Conservation (phyloP, 1,140 invertebrate species). For the Sycophila sp. region DNA sequence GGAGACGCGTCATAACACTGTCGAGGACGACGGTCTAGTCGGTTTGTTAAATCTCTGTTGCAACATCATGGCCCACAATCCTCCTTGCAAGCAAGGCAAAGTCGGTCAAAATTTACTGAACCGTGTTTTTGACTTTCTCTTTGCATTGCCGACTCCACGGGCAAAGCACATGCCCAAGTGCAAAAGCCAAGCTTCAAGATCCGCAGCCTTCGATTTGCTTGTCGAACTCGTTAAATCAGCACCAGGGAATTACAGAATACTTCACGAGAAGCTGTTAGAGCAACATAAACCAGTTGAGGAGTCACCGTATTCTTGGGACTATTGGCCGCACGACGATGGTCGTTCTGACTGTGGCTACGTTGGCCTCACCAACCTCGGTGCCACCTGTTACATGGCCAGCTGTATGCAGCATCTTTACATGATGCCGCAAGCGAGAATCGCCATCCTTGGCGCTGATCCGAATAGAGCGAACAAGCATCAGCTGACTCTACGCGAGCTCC, state of each 20-base stretch:
- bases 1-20: conserved; percentile 81
- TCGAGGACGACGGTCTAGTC: conserved; percentile 90
- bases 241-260: conserved; percentile 85
- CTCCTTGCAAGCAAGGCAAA: conserved; percentile 84
- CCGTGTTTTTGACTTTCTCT: conserved; percentile 87
- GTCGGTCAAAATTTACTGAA: conserved; percentile 79
- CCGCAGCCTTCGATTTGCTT: conserved; percentile 89
- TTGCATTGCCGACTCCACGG: conserved; percentile 86
- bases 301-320: conserved; percentile 93
- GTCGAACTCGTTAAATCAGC: conserved; percentile 87
- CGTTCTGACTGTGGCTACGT: conserved; percentile 94
- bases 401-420: conserved; percentile 97
- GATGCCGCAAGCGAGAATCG: conserved; percentile 90
- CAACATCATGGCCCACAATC: conserved; percentile 88
- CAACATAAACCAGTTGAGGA: conserved; percentile 89
- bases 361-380: conserved; percentile 92
- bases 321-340: conserved; percentile 96
- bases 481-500: conserved; percentile 84
- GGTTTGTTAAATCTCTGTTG: conserved; percentile 88
- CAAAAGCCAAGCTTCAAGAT: conserved; percentile 87
- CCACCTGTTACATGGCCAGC: conserved; percentile 97
- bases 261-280: conserved; percentile 83
- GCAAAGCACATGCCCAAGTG: conserved; percentile 90
- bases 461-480: conserved; percentile 80
- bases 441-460: conserved; percentile 79